Base-by-base conservation (phyloP, 37 sponge, comb jelly and placozoan genomes). In the Cladorhizidae sp. region DNA sequence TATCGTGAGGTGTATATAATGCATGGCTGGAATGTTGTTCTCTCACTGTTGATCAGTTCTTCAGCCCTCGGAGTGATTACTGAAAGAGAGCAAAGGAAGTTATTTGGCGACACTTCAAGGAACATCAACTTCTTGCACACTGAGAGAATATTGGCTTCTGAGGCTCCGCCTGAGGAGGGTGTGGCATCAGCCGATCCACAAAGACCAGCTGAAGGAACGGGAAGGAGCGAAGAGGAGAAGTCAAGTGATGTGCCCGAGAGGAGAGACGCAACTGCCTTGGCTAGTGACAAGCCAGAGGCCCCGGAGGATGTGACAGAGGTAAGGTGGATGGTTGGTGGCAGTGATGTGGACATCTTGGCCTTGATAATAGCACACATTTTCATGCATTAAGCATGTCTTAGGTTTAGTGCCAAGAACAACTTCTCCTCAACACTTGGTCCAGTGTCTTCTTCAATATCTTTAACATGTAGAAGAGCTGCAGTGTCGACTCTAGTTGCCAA, bases 61-160 rank as follows among this genome's bases (percentile, higher is more conserved):
- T 23, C 32, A 12, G 22, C 57, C 7, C 36, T 80, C 33, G 80
- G 80, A 52, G 70, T 56, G 9, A 6, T 70, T 28, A 65, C 33
- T 65, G 67, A 65, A 50, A 50, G 50, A 23, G 49, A 18, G 50
- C 23, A 2, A 25, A 50, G 25, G 7, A 52, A 20, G 5, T 12
- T 18, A 41, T 28, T 40, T 73, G 11, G 72, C 18, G 74, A 73
- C 51, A 56, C 39, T 56, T 25, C 15, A 33, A 56, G 73, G 61
- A 81, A 40, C 40, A 72, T 81, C 61, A 59, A 61, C 21, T 72
- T 81, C 41, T 58, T 73, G 22, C 82, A 61, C 29, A 40, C 82
- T 22, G 73, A 73, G 18, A 57, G 62, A 58, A 43, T 59, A 15
- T 22, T 64, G 40, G 33, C 58, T 42, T 36, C 22, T 17, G 49